phyloP scores from a whole-genome alignment of 2,888 invertebrate genomes.

The Chelonus formosanus region DNA sequence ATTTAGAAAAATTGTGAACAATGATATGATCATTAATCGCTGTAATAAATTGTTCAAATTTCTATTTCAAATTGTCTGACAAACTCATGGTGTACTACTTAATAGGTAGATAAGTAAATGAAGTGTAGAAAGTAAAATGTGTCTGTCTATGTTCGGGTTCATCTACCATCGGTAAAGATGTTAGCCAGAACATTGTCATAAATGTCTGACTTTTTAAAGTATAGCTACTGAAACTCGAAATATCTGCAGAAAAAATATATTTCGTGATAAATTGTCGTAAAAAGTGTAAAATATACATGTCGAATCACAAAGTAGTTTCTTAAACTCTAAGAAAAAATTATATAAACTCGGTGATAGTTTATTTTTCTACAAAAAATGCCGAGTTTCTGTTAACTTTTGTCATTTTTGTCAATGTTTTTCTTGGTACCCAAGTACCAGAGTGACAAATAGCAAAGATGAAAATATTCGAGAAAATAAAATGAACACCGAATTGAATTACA shows the following conservation, averaged over 20 bases:
- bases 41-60: no score
- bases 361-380: slow-evolving; percentile 59
- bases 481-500: slow-evolving; percentile 14
- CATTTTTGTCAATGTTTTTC: slow-evolving; percentile 40
- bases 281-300: slow-evolving; percentile 3
- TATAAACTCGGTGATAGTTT: slow-evolving; percentile 47
- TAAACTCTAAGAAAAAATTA: slow-evolving; percentile 2
- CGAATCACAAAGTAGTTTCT: not conserved
- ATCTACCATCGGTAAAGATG: no score
- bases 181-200: no score
- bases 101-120: no score
- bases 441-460: slow-evolving; percentile 20
- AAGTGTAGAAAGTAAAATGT: no score
- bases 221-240: not conserved
- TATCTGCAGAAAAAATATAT: no score
- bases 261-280: not conserved
- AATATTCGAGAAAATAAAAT: slow-evolving; percentile 21
- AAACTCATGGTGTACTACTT: no score
- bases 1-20: no score
- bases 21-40: no score
- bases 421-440: slow-evolving; percentile 43
- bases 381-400: slow-evolving; percentile 39
- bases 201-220: slow-evolving; percentile 9
- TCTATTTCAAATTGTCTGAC: no score
- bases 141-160: no score